Evolutionary conservation across 2,888 invertebrate species (phyloP).

Genomic region (Euzetes globulus): DNA sequence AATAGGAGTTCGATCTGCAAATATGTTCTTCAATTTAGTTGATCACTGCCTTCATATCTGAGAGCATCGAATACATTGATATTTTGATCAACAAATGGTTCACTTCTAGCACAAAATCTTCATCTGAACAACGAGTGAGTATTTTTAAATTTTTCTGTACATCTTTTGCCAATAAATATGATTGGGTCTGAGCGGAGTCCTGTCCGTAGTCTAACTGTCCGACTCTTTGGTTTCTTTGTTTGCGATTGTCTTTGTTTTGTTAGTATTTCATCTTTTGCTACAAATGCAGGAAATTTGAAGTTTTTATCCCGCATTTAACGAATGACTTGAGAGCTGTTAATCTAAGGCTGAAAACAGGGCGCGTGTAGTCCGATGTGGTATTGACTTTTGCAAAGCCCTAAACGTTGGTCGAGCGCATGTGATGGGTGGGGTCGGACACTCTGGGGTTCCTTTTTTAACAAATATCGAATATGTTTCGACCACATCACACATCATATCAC

Average conservation of each 20-base stretch:
- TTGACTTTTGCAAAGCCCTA: conserved; percentile 23
- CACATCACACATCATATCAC: conserved; percentile 24
- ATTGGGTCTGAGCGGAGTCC: no score
- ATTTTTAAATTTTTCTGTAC: no score
- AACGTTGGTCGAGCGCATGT: conserved; percentile 27
- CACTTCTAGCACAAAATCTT: not conserved
- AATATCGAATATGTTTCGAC: conserved; percentile 15
- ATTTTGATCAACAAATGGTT: not conserved
- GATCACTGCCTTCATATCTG: not conserved
- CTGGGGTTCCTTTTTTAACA: conserved; percentile 27
- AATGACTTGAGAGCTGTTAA: conserved; percentile 14
- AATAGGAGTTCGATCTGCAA: conserved; percentile 5
- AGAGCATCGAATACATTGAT: conserved; percentile 11
- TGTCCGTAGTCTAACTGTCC: no score
- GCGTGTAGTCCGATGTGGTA: conserved; percentile 20
- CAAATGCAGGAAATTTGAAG: not conserved
- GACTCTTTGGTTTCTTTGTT: no score
- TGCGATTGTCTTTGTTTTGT: no score
- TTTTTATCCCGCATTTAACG: not conserved
- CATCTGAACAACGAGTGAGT: no score
- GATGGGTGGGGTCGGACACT: conserved; percentile 27
- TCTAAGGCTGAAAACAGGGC: conserved; percentile 18
- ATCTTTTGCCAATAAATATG: no score
- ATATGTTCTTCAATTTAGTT: conserved; percentile 17
- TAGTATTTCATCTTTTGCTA: no score